Base-by-base conservation (phyloP, 2,113 vertebrate genomes). In the Rutilus rutilus region DNA sequence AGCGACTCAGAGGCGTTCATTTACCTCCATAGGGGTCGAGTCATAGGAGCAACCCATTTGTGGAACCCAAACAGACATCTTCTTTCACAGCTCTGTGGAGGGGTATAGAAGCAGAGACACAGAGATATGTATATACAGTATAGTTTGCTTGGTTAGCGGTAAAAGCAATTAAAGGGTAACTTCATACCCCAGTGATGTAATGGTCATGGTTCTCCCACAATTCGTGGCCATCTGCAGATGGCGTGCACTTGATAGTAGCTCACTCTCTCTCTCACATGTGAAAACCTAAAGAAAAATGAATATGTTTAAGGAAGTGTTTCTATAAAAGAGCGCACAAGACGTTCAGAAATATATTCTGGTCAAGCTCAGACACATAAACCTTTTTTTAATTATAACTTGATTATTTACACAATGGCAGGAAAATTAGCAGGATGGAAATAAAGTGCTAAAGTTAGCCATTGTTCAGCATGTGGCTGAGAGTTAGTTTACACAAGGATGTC, bases 1-100 rank as follows among this genome's bases (percentile, higher is more conserved):
- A 71, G 80, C 27, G 78, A 88, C 89, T 92, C 91, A 92, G 91
- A 92, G 91, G 91, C 87, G 84, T 90, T 91, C 88, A 90, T 92
- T 93, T 91, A 92, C 89, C 86, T 59, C 79, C 85, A 88, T 77
- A 85, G 89, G 85, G 89, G 91, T 87, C 88, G 87, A 85, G 92
- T 71, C 88, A 93, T 91, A 88, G 83, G 93, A 92, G 93, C 85
- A 86, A 89, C 86, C 64, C 89, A 88, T 90, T 90, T 88, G 89
- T 85, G 81, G 88, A 89, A 91, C 87, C 71, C 60, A 93, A 93
- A 93, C 83, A 92, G 89, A 52, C 88, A 88, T 64, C 87, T 89
- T 92, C 88, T 89, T 87, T 89, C 89, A 89, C 78, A 78, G 85
- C 62, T 75, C 74, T 60, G 17, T 25, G 78, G 83, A 86, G 52